phyloP scores from a whole-genome alignment of 1,140 invertebrate genomes.

The Megalonaias nervosa region DNA sequence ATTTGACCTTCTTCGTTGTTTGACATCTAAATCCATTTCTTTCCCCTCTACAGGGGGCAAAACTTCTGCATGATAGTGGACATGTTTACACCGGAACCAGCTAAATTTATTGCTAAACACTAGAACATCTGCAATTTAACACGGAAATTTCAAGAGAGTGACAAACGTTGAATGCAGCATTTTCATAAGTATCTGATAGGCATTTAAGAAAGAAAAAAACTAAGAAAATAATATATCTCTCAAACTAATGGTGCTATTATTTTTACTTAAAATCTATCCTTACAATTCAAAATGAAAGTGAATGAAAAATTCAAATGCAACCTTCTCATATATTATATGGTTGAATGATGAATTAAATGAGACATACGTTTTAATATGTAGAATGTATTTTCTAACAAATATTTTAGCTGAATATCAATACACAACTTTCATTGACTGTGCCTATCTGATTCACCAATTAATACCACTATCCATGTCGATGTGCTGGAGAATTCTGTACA shows the following conservation, averaged over 20 bases:
- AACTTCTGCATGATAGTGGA: conserved; percentile 22
- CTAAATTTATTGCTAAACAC: conserved; percentile 26
- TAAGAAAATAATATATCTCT: neutral
- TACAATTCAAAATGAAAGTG: neutral
- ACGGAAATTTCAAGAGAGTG: neutral
- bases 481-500: too few relatives aligned
- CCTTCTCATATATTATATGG: neutral
- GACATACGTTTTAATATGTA: neutral
- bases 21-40: too few relatives aligned
- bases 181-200: neutral
- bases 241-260: neutral
- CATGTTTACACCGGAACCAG: conserved; percentile 14
- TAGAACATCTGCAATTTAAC: conserved; percentile 18
- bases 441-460: too few relatives aligned
- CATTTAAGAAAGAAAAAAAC: neutral
- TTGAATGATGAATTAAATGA: too few relatives aligned
- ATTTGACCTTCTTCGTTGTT: too few relatives aligned
- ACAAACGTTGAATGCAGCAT: neutral
- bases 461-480: too few relatives aligned
- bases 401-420: too few relatives aligned
- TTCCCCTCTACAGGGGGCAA: neutral
- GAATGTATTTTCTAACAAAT: neutral
- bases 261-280: neutral
- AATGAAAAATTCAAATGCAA: neutral
- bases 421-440: too few relatives aligned